Evolutionary conservation across 2,888 invertebrate genomes (phyloP), one percentile per base, ranked within the genome.

Genomic region (Drosophila anomalipes): DNA sequence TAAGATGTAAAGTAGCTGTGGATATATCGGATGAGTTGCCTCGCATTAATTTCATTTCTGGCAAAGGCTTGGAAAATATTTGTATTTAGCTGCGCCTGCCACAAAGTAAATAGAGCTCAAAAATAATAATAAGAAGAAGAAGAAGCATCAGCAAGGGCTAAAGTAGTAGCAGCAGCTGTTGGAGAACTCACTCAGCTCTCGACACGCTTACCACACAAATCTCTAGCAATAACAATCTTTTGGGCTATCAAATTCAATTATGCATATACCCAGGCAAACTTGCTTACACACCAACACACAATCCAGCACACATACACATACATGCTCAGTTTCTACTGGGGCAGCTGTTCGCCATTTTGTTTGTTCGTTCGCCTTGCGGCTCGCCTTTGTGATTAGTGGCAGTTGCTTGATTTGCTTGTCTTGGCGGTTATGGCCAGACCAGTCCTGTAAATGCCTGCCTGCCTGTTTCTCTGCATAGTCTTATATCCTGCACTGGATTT

Each of bases 221-320:
- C 81, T 78, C 68, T 63, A 78, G 78, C 66, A 91, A 90, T 84
- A 90, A 89, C 89, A 90, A 80, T 86, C 81, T 83, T 82, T 77
- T 73, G 70, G 80, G 79, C 80, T 89, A 81, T 91, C 82, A 91
- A 87, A 91, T 91, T 91, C 91, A 90, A 90, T 90, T 90, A 91
- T 86, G 84, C 85, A 89, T 77, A 74, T 69, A 73, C 57, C 65
- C 62, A 68, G 61, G 71, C 69, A 59, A 70, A 68, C 79, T 70
- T 74, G 68, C 73, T 28, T 35, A 35, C 41, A 61, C 58, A 53
- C 62, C 22, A 35, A 30, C 44, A 49, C 28, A 39, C 41, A 56
- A 56, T 51, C 52, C 53, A 33, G 44, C 41, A 30, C 6, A 28
- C 41, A 30, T 6, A 30, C 32, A 41, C 14, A 62, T 26, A 58